A percentile compares a stretch with the other conserved stretches of the same genome.
Evolutionary conservation across 1,140 invertebrate species (phyloP).

Genomic region (Papilio xuthus): DNA sequence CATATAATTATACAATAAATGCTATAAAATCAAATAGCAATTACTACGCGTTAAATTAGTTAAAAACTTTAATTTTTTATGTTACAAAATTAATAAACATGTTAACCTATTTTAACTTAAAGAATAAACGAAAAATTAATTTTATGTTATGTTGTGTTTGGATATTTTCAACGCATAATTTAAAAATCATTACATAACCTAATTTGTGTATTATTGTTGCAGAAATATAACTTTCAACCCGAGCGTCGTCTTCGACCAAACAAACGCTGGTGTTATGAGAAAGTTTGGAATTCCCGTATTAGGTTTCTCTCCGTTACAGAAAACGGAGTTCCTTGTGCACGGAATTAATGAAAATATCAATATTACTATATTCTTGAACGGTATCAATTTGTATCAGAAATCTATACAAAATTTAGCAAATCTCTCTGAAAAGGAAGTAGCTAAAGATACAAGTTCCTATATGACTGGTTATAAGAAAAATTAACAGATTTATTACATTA

Average conservation of each 20-base stretch:
- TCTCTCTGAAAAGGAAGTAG: background rate
- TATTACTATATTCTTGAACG: background rate
- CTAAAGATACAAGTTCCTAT: conserved; percentile 16
- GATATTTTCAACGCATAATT: no score
- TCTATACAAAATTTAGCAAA: conserved; percentile 16
- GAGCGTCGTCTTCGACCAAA: background rate
- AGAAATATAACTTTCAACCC: conserved; percentile 8
- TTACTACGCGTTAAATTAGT: no score
- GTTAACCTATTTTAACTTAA: no score
- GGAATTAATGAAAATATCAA: background rate
- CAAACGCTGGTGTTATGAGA: background rate
- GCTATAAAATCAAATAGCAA: no score
- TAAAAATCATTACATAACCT: background rate
- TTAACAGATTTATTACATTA: background rate
- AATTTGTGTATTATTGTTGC: background rate
- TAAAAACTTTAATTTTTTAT: no score
- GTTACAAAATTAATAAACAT: no score
- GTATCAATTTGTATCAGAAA: background rate
- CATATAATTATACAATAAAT: background rate
- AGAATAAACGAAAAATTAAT: no score
- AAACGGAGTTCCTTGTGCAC: conserved; percentile 3
- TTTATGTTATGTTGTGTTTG: no score
- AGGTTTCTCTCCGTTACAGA: conserved; percentile 13
- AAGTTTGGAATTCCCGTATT: conserved; percentile 1
- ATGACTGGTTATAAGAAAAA: background rate